phyloP scores from a whole-genome alignment of 2,797 vertebrate species.

The Protonibea diacanthus region DNA sequence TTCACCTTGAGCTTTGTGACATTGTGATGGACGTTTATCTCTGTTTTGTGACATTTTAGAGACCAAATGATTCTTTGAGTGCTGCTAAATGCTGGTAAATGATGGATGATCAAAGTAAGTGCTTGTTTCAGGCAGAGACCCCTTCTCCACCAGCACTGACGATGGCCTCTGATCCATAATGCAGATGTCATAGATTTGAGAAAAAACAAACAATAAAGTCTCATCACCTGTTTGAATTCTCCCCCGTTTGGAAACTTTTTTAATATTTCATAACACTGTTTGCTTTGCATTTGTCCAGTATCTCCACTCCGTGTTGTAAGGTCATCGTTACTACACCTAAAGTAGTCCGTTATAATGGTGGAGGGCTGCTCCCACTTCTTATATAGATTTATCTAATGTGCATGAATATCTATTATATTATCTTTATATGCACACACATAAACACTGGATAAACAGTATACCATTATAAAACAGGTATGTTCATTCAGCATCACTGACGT shows the following conservation, averaged over 20 bases:
- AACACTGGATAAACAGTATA: not conserved
- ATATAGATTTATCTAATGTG: not conserved
- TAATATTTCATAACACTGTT: not conserved
- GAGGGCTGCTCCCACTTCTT: not conserved
- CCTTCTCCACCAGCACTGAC: not conserved
- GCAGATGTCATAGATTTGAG: too few species aligned
- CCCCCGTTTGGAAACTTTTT: not conserved
- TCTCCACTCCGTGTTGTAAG: not conserved
- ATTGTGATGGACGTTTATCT: not conserved
- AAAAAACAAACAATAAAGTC: too few species aligned
- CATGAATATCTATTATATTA: not conserved
- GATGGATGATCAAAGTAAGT: not conserved
- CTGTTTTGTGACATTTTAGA: not conserved
- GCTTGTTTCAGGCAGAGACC: not conserved
- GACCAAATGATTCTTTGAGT: not conserved
- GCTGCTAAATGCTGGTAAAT: too few species aligned
- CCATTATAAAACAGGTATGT: not conserved
- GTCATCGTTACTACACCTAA: not conserved
- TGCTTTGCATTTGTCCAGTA: not conserved
- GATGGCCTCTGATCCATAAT: too few species aligned
- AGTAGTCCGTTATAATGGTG: not conserved
- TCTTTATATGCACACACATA: too few species aligned
- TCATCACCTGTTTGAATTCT: not conserved
- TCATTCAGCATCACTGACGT: conserved; percentile 63
- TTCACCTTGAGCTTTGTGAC: not conserved